Evolutionary conservation across 2,888 invertebrate genomes (phyloP), one percentile per base, ranked within the genome.

Genomic region (Drosophila colorata): DNA sequence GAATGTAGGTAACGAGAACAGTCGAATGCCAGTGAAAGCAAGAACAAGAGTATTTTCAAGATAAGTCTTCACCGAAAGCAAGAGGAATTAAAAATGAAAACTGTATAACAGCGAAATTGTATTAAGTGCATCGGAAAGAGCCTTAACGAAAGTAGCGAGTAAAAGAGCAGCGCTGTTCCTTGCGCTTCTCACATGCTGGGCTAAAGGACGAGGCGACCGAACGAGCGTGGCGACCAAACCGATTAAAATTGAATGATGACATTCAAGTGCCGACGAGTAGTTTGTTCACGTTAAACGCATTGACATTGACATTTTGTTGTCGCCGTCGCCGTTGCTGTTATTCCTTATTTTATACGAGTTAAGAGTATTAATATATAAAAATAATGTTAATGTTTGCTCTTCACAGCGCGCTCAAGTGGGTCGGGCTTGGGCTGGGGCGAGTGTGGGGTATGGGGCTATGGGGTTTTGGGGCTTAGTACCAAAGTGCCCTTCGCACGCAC

Each of bases 341-440:
- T 38, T 49, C 40, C 23, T 25, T 67, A 52, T 67, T 48, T 53
- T 67, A 59, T 59, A 58, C 58, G 18, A 64, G 78, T 59, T 60
- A 74, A 77, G 78, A 69, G 69, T 80, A 87, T 87, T 87, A 85
- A 84, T 84, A 84, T 84, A 84, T 87, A 84, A 87, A 87, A 84
- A 85, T 85, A 87, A 85, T 87, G 88, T 79, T 85, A 80, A 87
- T 87, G 86, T 79, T 86, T 79, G 69, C 73, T 70, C 70, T 64
- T 60, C 59, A 60, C 37, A 49, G 38, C 44, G 53, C 53, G 44
- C 60, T 72, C 75, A 65, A 70, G 65, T 69, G 70, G 37, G 41
- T 51, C 38, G 16, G 16, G 55, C 33, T 16, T 33, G 4, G 4
- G 6, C 2, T n/a, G n/a, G 37, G 48, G n/a, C 23, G 23, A 13